Evolutionary conservation across 2,113 vertebrate genomes (phyloP).

Genomic region (Phyllostomus discolor): DNA sequence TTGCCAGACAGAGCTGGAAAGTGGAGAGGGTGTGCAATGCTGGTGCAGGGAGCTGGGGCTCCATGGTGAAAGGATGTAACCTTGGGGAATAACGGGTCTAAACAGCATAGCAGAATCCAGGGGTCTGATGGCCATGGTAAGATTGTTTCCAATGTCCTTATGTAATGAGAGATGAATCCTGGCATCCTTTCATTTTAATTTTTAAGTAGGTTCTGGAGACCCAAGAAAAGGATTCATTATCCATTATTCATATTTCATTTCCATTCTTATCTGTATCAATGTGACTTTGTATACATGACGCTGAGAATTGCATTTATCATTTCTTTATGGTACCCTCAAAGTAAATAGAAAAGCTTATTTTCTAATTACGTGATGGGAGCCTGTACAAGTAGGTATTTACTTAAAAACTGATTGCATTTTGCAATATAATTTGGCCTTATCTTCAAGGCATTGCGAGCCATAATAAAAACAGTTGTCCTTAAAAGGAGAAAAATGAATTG

Average conservation of each 20-base stretch:
- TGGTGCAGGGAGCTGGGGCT: neutral
- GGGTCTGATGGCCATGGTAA: neutral
- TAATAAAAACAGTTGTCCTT: constrained; percentile 39
- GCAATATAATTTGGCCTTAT: constrained; percentile 6
- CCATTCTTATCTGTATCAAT: constrained; percentile 22
- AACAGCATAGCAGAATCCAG: neutral
- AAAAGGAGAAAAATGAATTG: constrained; percentile 51
- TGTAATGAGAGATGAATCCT: constrained; percentile 22
- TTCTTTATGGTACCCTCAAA: constrained; percentile 6
- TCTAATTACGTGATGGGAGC: constrained; percentile 4
- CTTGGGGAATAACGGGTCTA: neutral
- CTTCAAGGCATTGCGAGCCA: neutral
- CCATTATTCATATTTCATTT: constrained; percentile 37
- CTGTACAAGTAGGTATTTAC: constrained; percentile 18
- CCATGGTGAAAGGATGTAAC: neutral
- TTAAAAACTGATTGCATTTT: constrained; percentile 22
- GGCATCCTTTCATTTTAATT: constrained; percentile 36
- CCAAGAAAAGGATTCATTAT: constrained; percentile 27
- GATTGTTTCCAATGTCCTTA: neutral
- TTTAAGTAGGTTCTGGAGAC: constrained; percentile 37
- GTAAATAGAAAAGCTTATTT: constrained; percentile 36
- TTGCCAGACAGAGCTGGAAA: neutral
- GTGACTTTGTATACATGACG: constrained; percentile 25
- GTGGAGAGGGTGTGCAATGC: neutral
- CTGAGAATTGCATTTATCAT: neutral